Evolutionary conservation across 1,140 invertebrate species (phyloP).

Genomic region (Drosophila murphyi): DNA sequence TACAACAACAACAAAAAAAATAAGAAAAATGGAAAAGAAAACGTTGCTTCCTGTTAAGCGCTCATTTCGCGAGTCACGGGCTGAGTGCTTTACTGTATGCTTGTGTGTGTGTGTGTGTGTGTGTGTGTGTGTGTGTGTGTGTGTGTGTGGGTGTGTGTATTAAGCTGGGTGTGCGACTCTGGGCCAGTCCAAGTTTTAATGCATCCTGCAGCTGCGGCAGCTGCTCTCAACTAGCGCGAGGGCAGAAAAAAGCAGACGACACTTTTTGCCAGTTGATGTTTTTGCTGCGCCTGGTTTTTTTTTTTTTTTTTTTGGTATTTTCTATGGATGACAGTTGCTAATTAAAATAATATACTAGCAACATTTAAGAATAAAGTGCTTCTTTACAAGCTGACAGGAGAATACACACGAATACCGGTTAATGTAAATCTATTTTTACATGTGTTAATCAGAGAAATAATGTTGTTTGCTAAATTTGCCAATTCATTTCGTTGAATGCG

Average conservation of each 20-base stretch:
- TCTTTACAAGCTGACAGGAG: conserved; percentile 17
- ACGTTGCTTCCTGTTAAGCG: conserved; percentile 42
- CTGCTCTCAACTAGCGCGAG: conserved; percentile 46
- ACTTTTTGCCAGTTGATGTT: conserved; percentile 17
- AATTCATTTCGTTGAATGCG: too few relatives aligned
- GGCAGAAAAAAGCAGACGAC: conserved; percentile 24
- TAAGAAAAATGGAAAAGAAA: background rate
- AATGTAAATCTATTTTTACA: too few relatives aligned
- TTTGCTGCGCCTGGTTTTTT: background rate
- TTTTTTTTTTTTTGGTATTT: conserved; percentile 5
- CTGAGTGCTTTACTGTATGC: conserved; percentile 35
- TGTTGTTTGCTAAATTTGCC: too few relatives aligned
- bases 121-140: conserved; percentile 1
- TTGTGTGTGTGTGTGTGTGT: background rate
- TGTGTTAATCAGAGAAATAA: too few relatives aligned
- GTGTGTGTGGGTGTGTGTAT: background rate
- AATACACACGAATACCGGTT: background rate
- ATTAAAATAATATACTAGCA: conserved; percentile 72
- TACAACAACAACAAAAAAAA: background rate
- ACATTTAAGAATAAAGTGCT: conserved; percentile 52
- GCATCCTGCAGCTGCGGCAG: conserved; percentile 39
- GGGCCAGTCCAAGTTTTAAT: conserved; percentile 60
- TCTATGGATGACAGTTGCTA: conserved; percentile 58
- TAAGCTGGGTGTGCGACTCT: conserved; percentile 14
- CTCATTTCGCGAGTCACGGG: conserved; percentile 32